Base-by-base conservation (phyloP, 1,140 invertebrate species). In the Gonatopus flavifemur region DNA sequence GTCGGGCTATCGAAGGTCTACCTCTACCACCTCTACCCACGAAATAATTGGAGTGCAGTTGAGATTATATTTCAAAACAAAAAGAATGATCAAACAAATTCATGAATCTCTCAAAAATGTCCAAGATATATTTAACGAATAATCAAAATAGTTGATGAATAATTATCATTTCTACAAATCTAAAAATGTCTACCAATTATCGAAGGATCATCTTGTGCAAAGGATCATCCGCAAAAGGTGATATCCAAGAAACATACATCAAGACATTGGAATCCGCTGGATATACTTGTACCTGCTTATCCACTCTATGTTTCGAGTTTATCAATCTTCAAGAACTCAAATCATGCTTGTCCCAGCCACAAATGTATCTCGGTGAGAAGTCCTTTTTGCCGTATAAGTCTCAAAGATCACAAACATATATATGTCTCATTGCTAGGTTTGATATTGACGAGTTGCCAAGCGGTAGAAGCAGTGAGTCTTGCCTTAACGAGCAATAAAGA, bases 371-470 rank as follows among this genome's bases (percentile, higher is more conserved):
- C 41, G 76, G 76, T 78, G 70, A 60, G 43, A 39, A 37, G 13
- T 41, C 19, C 10, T 24, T 36, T 21, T 5, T 44, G 22, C 28
- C 9, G 42, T 38, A 21, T 38, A 37, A 20, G n/a, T 33, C 8
- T 39, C 22, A 12, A 15, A 28, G 12, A 37, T 40, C 8, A 38
- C 4, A 37, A 41, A 22, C 32, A 18, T 32, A 12, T 33, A 36
- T 41, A 39, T 7, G 2, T 30, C 31, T 2, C 10, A 24, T 28
- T 35, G 3, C 1, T 44, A 78, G 76, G 76, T 46, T 13, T 76
- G 10, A 70, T 78, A 52, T 50, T 77, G 24, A 78, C 74, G 13
- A 78, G 76, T 59, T 67, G 62, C 50, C 67, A 72, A 55, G 57
- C 72, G 1, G 62, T 69, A 2, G 68, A 74, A 51, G 72, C 72